phyloP scores from a whole-genome alignment of 2,888 invertebrate species.

The Priapulus caudatus region DNA sequence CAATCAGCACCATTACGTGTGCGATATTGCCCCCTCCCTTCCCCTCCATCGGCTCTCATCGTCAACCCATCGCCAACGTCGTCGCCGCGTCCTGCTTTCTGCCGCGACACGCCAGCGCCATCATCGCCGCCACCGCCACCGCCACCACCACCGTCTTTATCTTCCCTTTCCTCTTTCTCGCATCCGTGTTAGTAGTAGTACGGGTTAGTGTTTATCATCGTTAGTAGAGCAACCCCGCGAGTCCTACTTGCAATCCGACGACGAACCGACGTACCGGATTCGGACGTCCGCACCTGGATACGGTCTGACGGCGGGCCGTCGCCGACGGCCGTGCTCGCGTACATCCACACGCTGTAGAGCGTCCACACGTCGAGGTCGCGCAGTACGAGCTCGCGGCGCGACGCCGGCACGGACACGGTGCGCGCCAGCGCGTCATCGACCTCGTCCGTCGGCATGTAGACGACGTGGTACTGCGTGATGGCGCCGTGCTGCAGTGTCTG shows the following conservation, averaged over 20 bases:
- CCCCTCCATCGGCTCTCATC: too few species aligned
- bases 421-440: conserved; percentile 66
- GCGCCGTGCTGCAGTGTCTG: conserved; percentile 78
- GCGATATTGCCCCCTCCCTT: too few species aligned
- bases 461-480: conserved; percentile 87
- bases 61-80: too few species aligned
- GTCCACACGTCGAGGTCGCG: conserved; percentile 89
- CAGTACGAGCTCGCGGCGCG: conserved; percentile 49
- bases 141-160: too few species aligned
- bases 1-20: too few species aligned
- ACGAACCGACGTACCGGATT: conserved; percentile 76
- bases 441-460: conserved; percentile 61
- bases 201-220: too few species aligned
- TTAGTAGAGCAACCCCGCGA: conserved; percentile 9
- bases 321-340: conserved; percentile 89
- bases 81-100: too few species aligned
- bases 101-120: too few species aligned
- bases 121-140: too few species aligned
- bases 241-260: too few species aligned
- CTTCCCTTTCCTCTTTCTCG: too few species aligned
- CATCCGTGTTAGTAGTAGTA: too few species aligned
- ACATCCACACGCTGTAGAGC: conserved; percentile 89
- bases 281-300: conserved; percentile 82
- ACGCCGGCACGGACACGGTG: conserved; percentile 43
- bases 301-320: conserved; percentile 87